Conservation (phyloP, 2,113 vertebrate genomes). For the Hippolais icterina region DNA sequence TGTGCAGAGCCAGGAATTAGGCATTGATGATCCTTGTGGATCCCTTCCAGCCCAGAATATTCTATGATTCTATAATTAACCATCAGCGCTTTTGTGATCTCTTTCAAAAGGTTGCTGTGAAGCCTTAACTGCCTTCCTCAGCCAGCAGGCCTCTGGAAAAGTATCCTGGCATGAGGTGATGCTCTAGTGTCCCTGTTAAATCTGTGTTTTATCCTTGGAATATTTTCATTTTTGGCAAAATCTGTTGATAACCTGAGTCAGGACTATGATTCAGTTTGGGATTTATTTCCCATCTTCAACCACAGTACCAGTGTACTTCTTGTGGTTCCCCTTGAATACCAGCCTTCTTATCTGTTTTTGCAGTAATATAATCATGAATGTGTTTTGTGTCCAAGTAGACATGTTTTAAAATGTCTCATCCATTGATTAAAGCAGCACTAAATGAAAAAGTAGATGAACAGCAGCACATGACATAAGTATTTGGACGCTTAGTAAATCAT, state of each 20-base stretch:
- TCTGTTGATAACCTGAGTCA: background rate
- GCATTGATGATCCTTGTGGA: background rate
- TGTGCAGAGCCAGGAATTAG: background rate
- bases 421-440: background rate
- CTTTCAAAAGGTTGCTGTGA: background rate
- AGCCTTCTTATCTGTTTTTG: background rate
- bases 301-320: accelerated
- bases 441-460: background rate
- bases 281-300: background rate
- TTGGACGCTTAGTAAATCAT: background rate
- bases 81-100: accelerated
- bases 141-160: background rate
- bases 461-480: background rate
- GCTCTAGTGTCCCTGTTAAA: background rate
- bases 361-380: background rate
- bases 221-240: background rate
- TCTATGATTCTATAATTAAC: background rate
- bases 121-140: background rate
- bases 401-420: background rate
- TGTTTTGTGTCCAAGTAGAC: background rate
- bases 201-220: background rate
- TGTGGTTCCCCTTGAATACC: background rate
- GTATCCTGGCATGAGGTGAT: background rate
- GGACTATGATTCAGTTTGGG: background rate
- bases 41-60: background rate